Conservation (phyloP, 2,888 invertebrate genomes). For the Tricholauxania praeusta region DNA sequence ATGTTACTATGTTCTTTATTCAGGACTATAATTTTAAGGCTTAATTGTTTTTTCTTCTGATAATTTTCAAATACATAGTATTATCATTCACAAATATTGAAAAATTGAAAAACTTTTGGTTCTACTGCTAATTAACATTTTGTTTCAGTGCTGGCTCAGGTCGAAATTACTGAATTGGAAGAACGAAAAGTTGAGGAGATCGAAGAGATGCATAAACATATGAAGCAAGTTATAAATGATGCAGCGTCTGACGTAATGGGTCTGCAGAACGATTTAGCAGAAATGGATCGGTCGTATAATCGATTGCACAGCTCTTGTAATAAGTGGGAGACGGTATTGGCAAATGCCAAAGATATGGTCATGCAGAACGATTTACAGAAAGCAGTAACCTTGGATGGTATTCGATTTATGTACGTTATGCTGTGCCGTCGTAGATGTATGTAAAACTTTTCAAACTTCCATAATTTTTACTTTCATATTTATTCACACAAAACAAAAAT, state of each 20-base stretch:
- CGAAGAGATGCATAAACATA: conserved; percentile 62
- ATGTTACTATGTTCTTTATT: too few relatives aligned
- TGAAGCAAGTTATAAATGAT: conserved; percentile 64
- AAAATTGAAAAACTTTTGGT: too few relatives aligned
- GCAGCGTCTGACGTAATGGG: conserved; percentile 63
- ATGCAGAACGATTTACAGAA: conserved; percentile 56
- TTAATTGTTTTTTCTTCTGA: too few relatives aligned
- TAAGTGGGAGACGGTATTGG: conserved; percentile 64
- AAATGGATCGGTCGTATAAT: conserved; percentile 63
- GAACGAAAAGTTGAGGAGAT: conserved; percentile 59
- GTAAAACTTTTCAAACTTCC: too few relatives aligned
- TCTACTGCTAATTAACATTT: too few relatives aligned
- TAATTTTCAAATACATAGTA: too few relatives aligned
- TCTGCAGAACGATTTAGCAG: conserved; percentile 63
- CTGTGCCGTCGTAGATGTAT: conserved; percentile 59
- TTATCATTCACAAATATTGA: too few relatives aligned
- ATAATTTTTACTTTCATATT: too few relatives aligned
- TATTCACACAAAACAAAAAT: background rate
- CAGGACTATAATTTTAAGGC: too few relatives aligned
- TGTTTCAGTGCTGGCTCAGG: conserved; percentile 64
- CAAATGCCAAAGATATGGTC: conserved; percentile 58
- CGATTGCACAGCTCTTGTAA: conserved; percentile 56
- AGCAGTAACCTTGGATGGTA: conserved; percentile 61
- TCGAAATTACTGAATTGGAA: conserved; percentile 61
- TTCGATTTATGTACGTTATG: conserved; percentile 59